Conservation (phyloP, 2,888 invertebrate genomes). For the Actias luna region DNA sequence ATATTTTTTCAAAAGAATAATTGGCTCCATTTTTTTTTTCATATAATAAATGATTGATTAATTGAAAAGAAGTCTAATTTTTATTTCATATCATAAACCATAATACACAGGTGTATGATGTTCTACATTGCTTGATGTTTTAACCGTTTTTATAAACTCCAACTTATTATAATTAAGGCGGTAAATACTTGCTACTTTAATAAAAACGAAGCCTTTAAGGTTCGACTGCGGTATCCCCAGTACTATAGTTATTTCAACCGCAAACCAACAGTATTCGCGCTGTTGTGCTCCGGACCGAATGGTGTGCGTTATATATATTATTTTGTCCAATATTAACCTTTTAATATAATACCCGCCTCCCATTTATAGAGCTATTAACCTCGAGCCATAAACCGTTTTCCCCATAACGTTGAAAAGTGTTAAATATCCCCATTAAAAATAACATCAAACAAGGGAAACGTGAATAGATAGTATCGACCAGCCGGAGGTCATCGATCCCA, state of each 20-base stretch:
- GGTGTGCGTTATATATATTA: background rate
- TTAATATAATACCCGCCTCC: constrained; percentile 8
- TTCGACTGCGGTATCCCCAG: no score
- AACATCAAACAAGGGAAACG: constrained; percentile 14
- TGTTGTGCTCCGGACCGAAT: background rate
- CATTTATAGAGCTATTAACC: constrained; percentile 5
- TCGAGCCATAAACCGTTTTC: constrained; percentile 6
- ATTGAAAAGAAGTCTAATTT: no score
- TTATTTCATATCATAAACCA: no score
- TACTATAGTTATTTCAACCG: background rate
- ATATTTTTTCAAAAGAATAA: no score
- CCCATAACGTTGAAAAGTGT: constrained; percentile 3
- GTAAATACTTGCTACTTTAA: no score
- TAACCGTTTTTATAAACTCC: no score
- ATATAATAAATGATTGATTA: no score
- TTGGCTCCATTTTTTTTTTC: no score
- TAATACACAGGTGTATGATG: no score
- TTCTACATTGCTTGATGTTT: no score
- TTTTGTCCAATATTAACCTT: constrained; percentile 10
- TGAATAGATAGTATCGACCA: constrained; percentile 8
- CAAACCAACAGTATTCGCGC: background rate
- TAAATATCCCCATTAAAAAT: constrained; percentile 14
- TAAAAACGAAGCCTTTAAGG: no score
- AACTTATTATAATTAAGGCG: no score
- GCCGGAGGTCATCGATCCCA: constrained; percentile 6